Evolutionary conservation across 2,113 vertebrate species (phyloP), one percentile per base, ranked within the genome.

Genomic region (Dicrurus megarhynchus): DNA sequence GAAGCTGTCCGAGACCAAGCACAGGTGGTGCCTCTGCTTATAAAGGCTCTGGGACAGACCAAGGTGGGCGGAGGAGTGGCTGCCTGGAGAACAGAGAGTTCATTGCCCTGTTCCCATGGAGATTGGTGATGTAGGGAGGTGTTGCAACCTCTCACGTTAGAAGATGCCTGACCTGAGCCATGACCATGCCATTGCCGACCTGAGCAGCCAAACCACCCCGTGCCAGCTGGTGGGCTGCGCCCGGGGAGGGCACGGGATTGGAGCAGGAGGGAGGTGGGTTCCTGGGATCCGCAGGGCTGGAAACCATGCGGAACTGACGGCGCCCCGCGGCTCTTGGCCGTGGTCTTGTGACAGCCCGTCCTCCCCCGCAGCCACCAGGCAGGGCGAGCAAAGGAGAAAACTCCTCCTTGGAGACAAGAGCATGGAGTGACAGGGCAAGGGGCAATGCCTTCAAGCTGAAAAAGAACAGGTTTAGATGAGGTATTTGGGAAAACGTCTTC

Each of bases 251-350:
- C 64, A 32, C 1, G 2, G 95, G 96, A 97, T 97, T 97, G 96
- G 96, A 95, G 94, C 86, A 96, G n/a, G 33, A 88, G 21, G 68
- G 94, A 90, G 96, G 96, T 70, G 96, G 76, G 83, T 70, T 74
- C 80, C 90, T 47, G 47, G 30, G 39, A 73, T 42, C 57, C 0
- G 1, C 44, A 65, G 9, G 32, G 11, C 6, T 87, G 59, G 16
- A 50, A 93, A 39, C 59, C 46, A 27, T 2, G 37, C 5, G 4
- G 76, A 92, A 70, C 63, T 90, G 88, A 92, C 86, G 79, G 89
- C 84, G 86, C 5, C 21, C 39, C 1, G 0, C 86, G 94, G 76
- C 64, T 74, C 47, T 18, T 70, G 63, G 92, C 71, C 75, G 70
- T 1, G 50, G 18, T 55, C 71, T 93, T 84, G 46, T 70, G 92